phyloP scores from a whole-genome alignment of 1,140 invertebrate genomes.

The Leucophenga varia region DNA sequence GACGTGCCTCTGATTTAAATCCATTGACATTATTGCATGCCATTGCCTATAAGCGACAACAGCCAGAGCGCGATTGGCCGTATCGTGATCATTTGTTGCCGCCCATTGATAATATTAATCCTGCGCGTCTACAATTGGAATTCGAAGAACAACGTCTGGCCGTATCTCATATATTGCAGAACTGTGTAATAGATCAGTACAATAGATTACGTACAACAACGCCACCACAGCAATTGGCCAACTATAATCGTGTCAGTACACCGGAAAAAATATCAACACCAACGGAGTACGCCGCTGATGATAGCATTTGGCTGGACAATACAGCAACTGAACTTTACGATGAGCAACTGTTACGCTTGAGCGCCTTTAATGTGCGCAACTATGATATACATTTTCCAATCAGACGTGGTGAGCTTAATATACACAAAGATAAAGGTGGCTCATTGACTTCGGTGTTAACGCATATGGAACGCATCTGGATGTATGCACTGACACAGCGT shows the following conservation, averaged over 20 bases:
- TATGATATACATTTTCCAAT: constrained; percentile 92
- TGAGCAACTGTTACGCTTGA: constrained; percentile 60
- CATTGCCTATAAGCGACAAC: constrained; percentile 69
- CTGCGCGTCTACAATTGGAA: constrained; percentile 60
- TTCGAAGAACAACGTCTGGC: constrained; percentile 81
- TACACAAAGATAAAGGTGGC: constrained; percentile 80
- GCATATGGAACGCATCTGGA: constrained; percentile 88
- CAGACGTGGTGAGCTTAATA: constrained; percentile 80
- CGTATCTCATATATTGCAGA: constrained; percentile 81
- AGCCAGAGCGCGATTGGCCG: constrained; percentile 69
- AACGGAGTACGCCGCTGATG: not conserved
- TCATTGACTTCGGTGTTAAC: constrained; percentile 79
- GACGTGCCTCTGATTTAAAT: constrained; percentile 83
- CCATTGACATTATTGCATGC: constrained; percentile 85
- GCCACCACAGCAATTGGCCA: constrained; percentile 82
- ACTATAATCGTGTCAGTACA: constrained; percentile 75
- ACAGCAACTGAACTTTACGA: constrained; percentile 22
- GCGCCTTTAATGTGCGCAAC: constrained; percentile 69
- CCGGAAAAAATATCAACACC: constrained; percentile 62
- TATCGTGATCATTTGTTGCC: constrained; percentile 59
- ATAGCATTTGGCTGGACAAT: constrained; percentile 20
- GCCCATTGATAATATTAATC: constrained; percentile 21
- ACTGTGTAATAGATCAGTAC: constrained; percentile 75
- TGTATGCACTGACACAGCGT: constrained; percentile 72
- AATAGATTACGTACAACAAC: constrained; percentile 79